Percentiles rank a stretch among this genome's conserved stretches.
phyloP scores from a whole-genome alignment of 2,113 vertebrate genomes.

The Gila orcuttii region DNA sequence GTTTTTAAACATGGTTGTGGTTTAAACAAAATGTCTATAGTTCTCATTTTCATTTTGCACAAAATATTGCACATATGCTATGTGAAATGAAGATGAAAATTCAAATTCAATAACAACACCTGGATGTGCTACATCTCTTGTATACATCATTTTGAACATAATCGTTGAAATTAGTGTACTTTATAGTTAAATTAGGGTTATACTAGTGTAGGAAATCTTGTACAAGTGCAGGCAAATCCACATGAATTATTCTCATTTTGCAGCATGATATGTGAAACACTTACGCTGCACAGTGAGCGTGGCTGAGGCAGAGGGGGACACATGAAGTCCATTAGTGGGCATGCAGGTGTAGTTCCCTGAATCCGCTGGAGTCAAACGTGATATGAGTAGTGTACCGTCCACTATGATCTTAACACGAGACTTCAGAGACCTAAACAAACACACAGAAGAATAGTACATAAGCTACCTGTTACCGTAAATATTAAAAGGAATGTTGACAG shows the following conservation, averaged over 20 bases:
- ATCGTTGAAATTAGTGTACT: background rate
- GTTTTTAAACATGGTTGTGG: too few species aligned
- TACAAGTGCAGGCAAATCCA: background rate
- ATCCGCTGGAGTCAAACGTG: conserved; percentile 79
- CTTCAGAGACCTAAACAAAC: conserved; percentile 81
- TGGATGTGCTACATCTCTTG: background rate
- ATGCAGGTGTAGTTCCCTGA: conserved; percentile 89
- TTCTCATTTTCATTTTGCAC: background rate
- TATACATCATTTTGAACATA: background rate
- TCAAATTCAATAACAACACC: background rate
- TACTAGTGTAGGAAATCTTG: background rate
- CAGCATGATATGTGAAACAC: conserved; percentile 51
- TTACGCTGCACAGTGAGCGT: conserved; percentile 88
- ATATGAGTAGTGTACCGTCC: conserved; percentile 89
- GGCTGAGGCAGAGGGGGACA: conserved; percentile 85
- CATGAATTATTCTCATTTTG: background rate
- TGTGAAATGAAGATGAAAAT: background rate
- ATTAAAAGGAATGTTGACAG: background rate
- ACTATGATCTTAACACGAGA: conserved; percentile 89
- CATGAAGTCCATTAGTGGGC: conserved; percentile 88
- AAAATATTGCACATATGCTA: background rate
- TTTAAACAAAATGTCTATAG: background rate
- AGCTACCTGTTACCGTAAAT: background rate
- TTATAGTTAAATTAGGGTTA: background rate
- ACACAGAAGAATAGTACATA: background rate